These are phyloP conservation scores for Zelleria hepariella DNA, from an alignment of 2,888 invertebrate genomes.

Conservation along the genomic window DNA sequence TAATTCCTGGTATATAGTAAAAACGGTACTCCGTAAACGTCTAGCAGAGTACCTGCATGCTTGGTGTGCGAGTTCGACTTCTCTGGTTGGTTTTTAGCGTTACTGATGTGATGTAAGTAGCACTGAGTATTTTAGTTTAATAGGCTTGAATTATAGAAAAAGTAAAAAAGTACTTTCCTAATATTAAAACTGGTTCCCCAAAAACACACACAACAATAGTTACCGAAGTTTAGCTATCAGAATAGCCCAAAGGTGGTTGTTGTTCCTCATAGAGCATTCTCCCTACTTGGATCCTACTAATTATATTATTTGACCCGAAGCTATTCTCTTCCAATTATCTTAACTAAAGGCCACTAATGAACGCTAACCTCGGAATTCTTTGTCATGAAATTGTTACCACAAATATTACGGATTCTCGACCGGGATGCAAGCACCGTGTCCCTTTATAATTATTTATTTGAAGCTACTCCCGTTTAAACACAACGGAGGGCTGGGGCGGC, in stretches of 20 bases:
- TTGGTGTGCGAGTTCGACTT: too few relatives aligned
- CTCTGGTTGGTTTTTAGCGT: too few relatives aligned
- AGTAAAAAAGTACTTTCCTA: too few relatives aligned
- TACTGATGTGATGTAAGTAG: too few relatives aligned
- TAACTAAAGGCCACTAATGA: slow-evolving; percentile 2
- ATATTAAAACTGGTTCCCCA: too few relatives aligned
- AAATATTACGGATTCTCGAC: slow-evolving; percentile 13
- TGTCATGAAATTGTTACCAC: slow-evolving; percentile 1
- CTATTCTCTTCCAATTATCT: neutral
- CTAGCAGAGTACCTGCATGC: too few relatives aligned
- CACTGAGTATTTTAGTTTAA: too few relatives aligned
- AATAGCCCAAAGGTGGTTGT: too few relatives aligned
- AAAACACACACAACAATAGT: neutral
- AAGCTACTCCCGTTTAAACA: slow-evolving; percentile 45
- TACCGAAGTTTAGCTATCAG: too few relatives aligned
- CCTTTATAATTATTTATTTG: slow-evolving; percentile 44
- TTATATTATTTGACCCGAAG: neutral
- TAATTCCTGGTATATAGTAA: too few relatives aligned
- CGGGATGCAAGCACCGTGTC: slow-evolving; percentile 35
- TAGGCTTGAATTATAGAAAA: too few relatives aligned
- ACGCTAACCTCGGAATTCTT: neutral
- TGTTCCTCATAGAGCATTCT: neutral
- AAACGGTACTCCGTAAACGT: too few relatives aligned
- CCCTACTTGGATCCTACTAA: neutral
- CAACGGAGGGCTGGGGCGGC: slow-evolving; percentile 35